phyloP scores from a whole-genome alignment of 2,797 vertebrate genomes.

The Sebastes iracundus region DNA sequence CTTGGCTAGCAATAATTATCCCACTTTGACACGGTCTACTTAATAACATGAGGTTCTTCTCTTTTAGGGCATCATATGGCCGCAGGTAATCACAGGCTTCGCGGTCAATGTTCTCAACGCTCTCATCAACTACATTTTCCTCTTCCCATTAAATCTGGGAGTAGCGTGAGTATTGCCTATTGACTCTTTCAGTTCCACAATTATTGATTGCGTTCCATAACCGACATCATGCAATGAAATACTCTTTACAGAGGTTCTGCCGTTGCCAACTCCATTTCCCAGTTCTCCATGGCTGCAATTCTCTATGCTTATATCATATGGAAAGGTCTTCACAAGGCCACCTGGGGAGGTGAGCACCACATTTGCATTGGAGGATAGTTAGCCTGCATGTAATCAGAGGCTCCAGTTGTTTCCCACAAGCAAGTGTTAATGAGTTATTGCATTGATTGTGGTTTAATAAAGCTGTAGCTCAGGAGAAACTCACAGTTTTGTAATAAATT shows the following conservation, averaged over 20 bases:
- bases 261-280: constrained; percentile 85
- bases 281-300: constrained; percentile 82
- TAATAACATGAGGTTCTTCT: neutral
- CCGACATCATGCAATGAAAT: neutral
- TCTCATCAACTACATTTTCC: constrained; percentile 87
- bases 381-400: neutral
- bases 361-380: neutral
- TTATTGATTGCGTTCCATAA: neutral
- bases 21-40: too few species aligned
- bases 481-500: too few species aligned
- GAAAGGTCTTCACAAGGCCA: constrained; percentile 87
- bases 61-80: constrained; percentile 90
- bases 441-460: neutral
- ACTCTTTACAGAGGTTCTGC: constrained; percentile 87
- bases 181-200: neutral
- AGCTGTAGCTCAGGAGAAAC: too few species aligned
- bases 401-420: neutral
- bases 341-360: constrained; percentile 87
- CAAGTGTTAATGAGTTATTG: neutral
- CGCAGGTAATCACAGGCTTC: constrained; percentile 87
- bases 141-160: constrained; percentile 86
- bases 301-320: constrained; percentile 85
- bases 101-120: constrained; percentile 88
- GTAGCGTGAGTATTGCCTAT: constrained; percentile 85
- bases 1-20: too few species aligned